Evolutionary conservation across 30 jellyfish, hydroid and myxozoan genomes (phyloP).

Genomic region (Rhopilema esculentum): DNA sequence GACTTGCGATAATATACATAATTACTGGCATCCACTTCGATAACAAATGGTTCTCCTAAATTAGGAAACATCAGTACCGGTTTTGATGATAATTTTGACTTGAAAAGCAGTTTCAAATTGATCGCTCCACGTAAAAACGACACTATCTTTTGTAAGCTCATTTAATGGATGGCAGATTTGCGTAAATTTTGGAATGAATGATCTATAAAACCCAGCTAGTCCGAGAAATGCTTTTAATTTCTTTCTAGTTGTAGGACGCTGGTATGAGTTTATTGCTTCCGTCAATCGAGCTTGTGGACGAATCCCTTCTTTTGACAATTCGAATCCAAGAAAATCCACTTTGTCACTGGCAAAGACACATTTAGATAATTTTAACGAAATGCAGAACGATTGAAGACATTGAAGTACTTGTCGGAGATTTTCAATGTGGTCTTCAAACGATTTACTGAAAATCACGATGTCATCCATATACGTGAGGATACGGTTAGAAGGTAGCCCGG

Average conservation of each 20-base stretch:
- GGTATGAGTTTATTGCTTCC: constrained; percentile 10
- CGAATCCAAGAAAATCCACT: constrained; percentile 48
- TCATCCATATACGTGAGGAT: constrained; percentile 42
- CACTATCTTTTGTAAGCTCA: constrained; percentile 16
- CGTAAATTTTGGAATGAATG: constrained; percentile 48
- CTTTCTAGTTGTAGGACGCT: constrained; percentile 39
- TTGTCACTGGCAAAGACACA: constrained; percentile 37
- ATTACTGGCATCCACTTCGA: constrained; percentile 44
- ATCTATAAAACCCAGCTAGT: constrained; percentile 52
- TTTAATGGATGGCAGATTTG: constrained; percentile 37
- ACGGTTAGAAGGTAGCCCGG: constrained; percentile 29
- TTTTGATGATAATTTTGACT: constrained; percentile 1
- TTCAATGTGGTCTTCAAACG: constrained; percentile 20
- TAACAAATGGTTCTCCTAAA: constrained; percentile 18
- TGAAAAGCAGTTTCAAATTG: constrained; percentile 34
- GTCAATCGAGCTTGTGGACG: constrained; percentile 52
- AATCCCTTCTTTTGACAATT: constrained; percentile 23
- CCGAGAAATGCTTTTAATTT: constrained; percentile 61
- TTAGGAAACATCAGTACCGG: constrained; percentile 23
- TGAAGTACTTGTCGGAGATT: constrained; percentile 30
- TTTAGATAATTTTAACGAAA: constrained; percentile 36
- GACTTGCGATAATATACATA: constrained; percentile 20
- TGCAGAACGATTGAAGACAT: constrained; percentile 20
- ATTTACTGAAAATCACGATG: constrained; percentile 16
- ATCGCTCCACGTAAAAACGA: constrained; percentile 20